phyloP scores from a whole-genome alignment of 1,140 invertebrate genomes.

The Bemisia tabaci region DNA sequence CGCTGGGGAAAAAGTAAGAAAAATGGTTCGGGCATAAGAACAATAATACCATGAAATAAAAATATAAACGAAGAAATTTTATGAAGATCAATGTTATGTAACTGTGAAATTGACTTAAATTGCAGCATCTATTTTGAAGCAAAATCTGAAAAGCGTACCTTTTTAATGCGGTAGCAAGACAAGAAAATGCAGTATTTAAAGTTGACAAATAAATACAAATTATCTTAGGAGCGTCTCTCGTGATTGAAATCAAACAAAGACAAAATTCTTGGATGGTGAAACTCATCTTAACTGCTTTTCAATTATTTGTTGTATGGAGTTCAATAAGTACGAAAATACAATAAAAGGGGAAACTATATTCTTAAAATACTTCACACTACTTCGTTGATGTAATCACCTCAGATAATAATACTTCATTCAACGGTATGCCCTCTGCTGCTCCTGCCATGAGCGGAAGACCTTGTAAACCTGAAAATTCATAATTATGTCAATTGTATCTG shows the following conservation, averaged over 20 bases:
- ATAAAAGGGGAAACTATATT: too few species aligned
- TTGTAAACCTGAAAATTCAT: conserved; percentile 44
- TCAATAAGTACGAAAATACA: too few species aligned
- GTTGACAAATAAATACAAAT: too few species aligned
- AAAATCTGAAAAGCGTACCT: too few species aligned
- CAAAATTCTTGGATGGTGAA: too few species aligned
- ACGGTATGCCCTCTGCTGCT: conserved; percentile 40
- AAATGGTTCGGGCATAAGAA: not conserved
- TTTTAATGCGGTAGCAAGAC: too few species aligned
- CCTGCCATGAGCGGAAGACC: conserved; percentile 39
- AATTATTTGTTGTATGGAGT: too few species aligned
- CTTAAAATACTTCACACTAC: not conserved
- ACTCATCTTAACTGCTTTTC: too few species aligned
- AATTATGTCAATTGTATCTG: too few species aligned
- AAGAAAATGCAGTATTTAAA: too few species aligned
- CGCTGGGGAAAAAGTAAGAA: conserved; percentile 26
- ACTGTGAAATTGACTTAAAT: not conserved
- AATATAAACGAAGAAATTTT: not conserved
- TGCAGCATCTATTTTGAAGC: not conserved
- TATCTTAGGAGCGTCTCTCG: too few species aligned
- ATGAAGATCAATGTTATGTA: not conserved
- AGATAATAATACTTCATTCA: conserved; percentile 39
- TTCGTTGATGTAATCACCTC: conserved; percentile 21
- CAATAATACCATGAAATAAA: conserved; percentile 17
- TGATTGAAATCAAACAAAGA: too few species aligned